Evolutionary conservation across 2,888 invertebrate genomes (phyloP).

Genomic region (Onthophagus sagittarius): DNA sequence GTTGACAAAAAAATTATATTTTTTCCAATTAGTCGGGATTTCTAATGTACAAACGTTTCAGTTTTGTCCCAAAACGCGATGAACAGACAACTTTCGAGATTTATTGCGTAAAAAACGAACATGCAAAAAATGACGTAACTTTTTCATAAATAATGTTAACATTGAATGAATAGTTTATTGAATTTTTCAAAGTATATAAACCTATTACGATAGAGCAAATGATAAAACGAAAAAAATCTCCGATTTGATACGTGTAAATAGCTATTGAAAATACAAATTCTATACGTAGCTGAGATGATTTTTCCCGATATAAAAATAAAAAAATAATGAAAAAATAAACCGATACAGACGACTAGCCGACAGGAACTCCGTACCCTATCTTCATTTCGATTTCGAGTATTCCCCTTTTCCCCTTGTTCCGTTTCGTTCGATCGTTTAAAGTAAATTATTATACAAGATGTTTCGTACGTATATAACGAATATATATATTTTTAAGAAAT

Average conservation of each 20-base stretch:
- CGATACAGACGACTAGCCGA: constrained; percentile 19
- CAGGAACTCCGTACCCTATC: neutral
- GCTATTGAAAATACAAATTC: constrained; percentile 38
- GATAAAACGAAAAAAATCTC: constrained; percentile 15
- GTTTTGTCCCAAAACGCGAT: constrained; percentile 1
- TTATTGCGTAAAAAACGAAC: constrained; percentile 11
- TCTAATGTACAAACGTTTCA: constrained; percentile 16
- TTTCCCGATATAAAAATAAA: constrained; percentile 19
- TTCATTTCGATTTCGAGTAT: neutral
- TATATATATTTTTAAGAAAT: constrained; percentile 21
- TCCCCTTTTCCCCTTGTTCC: constrained; percentile 9
- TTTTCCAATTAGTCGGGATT: constrained; percentile 13
- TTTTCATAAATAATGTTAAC: constrained; percentile 37
- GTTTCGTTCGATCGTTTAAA: neutral
- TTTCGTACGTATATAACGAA: constrained; percentile 14
- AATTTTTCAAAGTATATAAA: constrained; percentile 33
- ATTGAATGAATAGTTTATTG: constrained; percentile 43
- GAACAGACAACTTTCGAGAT: neutral
- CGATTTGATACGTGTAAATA: constrained; percentile 47
- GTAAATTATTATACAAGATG: constrained; percentile 1
- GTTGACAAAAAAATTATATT: constrained; percentile 23
- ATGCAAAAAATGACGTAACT: constrained; percentile 21
- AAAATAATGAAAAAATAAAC: neutral
- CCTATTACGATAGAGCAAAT: constrained; percentile 17
- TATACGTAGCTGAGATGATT: constrained; percentile 19